Conservation (phyloP, 2,888 invertebrate species). For the Hypomecis punctinalis region DNA sequence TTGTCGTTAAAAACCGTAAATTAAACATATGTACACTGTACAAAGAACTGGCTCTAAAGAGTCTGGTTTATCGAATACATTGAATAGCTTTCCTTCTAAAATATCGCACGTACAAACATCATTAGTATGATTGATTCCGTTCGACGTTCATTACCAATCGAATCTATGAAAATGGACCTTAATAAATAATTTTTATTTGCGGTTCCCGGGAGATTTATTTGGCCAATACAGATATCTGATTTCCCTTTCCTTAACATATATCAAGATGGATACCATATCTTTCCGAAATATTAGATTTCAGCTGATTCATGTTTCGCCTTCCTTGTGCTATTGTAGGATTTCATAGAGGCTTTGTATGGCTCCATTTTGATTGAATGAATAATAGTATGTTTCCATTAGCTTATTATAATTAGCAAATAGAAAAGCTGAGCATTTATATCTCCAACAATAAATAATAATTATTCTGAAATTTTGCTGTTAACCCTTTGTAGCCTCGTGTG, state of each 20-base stretch:
- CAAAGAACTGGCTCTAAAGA: not conserved
- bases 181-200: constrained; percentile 35
- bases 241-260: constrained; percentile 34
- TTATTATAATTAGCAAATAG: not conserved
- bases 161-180: constrained; percentile 27
- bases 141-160: constrained; percentile 31
- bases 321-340: constrained; percentile 5
- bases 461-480: no score
- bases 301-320: constrained; percentile 18
- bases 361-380: not conserved
- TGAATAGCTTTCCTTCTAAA: constrained; percentile 4
- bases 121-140: constrained; percentile 34
- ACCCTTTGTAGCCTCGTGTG: no score
- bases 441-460: no score
- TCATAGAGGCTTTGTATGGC: not conserved
- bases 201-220: constrained; percentile 26
- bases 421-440: no score
- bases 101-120: constrained; percentile 22
- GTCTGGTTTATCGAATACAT: not conserved
- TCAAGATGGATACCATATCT: constrained; percentile 25
- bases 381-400: not conserved
- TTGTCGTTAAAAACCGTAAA: no score
- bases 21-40: no score
- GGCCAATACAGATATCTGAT: constrained; percentile 31
- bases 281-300: constrained; percentile 20